phyloP scores from a whole-genome alignment of 2,113 vertebrate species.

The Actenoides lindsayi region DNA sequence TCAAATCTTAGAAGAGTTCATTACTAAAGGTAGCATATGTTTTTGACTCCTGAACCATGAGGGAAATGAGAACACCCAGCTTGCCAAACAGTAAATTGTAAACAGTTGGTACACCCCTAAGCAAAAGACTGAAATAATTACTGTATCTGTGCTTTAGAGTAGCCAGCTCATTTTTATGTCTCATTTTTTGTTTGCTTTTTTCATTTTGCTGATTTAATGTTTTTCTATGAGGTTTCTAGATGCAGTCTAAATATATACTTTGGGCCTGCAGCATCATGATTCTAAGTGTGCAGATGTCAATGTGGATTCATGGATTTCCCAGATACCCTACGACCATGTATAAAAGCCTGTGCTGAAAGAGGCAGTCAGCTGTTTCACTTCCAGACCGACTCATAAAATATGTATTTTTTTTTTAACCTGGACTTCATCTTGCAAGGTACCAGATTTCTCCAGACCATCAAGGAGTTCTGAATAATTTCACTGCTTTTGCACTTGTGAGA shows the following conservation, averaged over 20 bases:
- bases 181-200: conserved; percentile 57
- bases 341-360: conserved; percentile 33
- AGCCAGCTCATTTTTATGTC: conserved; percentile 70
- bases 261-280: conserved; percentile 44
- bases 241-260: conserved; percentile 61
- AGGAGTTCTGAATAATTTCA: background rate
- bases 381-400: conserved; percentile 34
- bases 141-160: conserved; percentile 72
- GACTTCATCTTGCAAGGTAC: background rate
- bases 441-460: background rate
- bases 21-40: conserved; percentile 78
- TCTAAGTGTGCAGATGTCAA: conserved; percentile 67
- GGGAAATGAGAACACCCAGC: conserved; percentile 74
- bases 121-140: conserved; percentile 76
- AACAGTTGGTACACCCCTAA: conserved; percentile 76
- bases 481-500: background rate
- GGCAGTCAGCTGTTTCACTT: conserved; percentile 23
- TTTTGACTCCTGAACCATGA: conserved; percentile 79
- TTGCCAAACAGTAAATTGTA: conserved; percentile 77
- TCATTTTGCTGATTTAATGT: conserved; percentile 70
- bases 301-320: conserved; percentile 47
- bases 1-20: conserved; percentile 74
- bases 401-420: background rate
- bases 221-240: conserved; percentile 60
- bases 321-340: conserved; percentile 9